Percentiles rank a stretch among this genome's conserved stretches.
These are phyloP conservation scores for Deroplatys truncata DNA, from an alignment of 2,888 invertebrate genomes.

Conservation along the genomic window DNA sequence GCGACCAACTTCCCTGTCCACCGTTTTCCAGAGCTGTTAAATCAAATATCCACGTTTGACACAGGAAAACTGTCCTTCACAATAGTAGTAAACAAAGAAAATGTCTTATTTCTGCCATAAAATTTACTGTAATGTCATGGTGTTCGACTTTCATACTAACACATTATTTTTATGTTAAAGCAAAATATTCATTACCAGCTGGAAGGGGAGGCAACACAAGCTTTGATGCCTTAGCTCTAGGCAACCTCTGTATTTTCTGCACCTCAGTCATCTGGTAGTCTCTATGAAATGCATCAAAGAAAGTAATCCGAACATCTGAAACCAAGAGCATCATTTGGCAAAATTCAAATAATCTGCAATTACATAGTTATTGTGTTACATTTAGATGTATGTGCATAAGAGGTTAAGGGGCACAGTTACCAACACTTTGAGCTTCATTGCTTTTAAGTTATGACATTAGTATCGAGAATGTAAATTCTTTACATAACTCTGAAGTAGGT, in stretches of 20 bases:
- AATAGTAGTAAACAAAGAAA: too few species aligned
- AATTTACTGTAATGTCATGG: too few species aligned
- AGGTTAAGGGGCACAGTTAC: background rate
- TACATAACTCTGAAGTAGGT: background rate
- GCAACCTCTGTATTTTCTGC: slow-evolving; percentile 1
- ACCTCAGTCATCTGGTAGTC: slow-evolving; percentile 21
- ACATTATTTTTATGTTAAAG: background rate
- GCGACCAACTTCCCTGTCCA: too few species aligned
- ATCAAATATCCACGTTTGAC: too few species aligned
- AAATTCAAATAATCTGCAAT: background rate
- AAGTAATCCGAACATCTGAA: background rate
- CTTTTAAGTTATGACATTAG: background rate
- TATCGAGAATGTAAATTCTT: background rate
- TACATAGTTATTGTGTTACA: background rate
- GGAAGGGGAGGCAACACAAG: background rate
- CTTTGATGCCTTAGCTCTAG: background rate
- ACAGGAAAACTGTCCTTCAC: too few species aligned
- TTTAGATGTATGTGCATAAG: background rate
- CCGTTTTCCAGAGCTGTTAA: too few species aligned
- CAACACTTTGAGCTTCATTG: background rate
- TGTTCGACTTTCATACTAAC: background rate
- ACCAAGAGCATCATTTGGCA: background rate
- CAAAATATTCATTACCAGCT: background rate
- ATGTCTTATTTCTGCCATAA: too few species aligned
- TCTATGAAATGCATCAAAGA: background rate